Conservation (phyloP, 2,113 vertebrate species). For the Heterocephalus glaber region DNA sequence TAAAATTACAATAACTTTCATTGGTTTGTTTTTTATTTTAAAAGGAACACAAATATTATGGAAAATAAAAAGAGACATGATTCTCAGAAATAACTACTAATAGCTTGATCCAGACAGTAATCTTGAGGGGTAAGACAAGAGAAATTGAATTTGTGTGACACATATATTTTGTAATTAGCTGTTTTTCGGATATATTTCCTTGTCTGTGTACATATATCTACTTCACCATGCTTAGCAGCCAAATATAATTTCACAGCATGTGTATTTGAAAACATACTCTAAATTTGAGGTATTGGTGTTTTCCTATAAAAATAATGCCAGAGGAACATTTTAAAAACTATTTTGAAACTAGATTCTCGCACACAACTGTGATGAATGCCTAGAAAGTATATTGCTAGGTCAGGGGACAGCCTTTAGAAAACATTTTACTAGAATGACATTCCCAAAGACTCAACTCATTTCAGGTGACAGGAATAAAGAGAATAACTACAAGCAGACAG, state of each 20-base stretch:
- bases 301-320: not conserved
- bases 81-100: not conserved
- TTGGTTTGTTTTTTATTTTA: not conserved
- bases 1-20: slow-evolving; percentile 3
- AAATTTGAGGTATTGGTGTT: not conserved
- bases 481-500: not conserved
- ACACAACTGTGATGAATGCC: not conserved
- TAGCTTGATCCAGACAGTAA: not conserved
- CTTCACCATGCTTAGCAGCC: not conserved
- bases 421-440: not conserved
- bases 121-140: not conserved
- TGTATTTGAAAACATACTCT: not conserved
- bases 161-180: not conserved
- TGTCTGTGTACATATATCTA: not conserved
- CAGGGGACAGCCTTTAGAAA: not conserved
- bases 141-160: not conserved
- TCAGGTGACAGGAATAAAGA: too few relatives aligned
- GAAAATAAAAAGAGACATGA: not conserved
- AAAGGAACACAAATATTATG: not conserved
- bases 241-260: not conserved
- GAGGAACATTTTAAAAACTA: not conserved
- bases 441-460: not conserved
- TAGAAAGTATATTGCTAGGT: not conserved
- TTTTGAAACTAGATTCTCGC: not conserved
- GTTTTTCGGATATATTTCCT: not conserved